Percentiles rank a stretch among this genome's conserved stretches.
phyloP scores from a whole-genome alignment of 2,888 invertebrate genomes.

The Andrena praecox region DNA sequence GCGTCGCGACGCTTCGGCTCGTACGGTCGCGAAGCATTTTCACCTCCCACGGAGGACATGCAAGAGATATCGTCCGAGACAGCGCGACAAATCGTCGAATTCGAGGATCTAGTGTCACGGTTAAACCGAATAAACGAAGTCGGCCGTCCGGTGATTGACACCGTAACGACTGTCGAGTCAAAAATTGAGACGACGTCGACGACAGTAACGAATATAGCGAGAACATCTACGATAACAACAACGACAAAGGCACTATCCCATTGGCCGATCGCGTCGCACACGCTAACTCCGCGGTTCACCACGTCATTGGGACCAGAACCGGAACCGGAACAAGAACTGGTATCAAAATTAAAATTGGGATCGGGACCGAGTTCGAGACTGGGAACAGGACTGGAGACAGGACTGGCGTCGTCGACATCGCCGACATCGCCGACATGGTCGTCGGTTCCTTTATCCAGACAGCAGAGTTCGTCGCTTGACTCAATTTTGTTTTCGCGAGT shows the following conservation, averaged over 20 bases:
- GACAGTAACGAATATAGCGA: conserved; percentile 3
- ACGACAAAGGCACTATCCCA: background rate
- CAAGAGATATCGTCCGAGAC: conserved; percentile 77
- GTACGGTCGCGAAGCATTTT: conserved; percentile 67
- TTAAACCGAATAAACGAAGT: conserved; percentile 82
- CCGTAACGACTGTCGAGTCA: background rate
- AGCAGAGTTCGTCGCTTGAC: conserved; percentile 1
- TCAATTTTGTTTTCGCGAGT: conserved; percentile 10
- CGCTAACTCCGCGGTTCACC: background rate
- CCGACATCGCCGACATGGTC: conserved; percentile 37
- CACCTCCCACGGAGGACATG: conserved; percentile 73
- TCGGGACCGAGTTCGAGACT: background rate
- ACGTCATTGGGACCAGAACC: background rate
- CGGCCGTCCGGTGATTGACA: conserved; percentile 26
- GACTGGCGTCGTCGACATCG: conserved; percentile 45
- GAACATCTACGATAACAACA: conserved; percentile 15
- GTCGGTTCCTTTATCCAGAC: conserved; percentile 17
- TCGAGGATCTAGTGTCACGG: conserved; percentile 83
- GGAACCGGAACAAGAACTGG: background rate
- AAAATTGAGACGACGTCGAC: conserved; percentile 2
- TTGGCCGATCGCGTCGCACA: too few species aligned
- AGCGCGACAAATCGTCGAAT: conserved; percentile 83
- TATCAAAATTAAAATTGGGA: background rate
- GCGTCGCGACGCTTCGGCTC: conserved; percentile 78
- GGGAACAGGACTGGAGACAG: conserved; percentile 10